Evolutionary conservation across 1,140 invertebrate species (phyloP), one percentile per base, ranked within the genome.

Genomic region (Pteromalus puparum): DNA sequence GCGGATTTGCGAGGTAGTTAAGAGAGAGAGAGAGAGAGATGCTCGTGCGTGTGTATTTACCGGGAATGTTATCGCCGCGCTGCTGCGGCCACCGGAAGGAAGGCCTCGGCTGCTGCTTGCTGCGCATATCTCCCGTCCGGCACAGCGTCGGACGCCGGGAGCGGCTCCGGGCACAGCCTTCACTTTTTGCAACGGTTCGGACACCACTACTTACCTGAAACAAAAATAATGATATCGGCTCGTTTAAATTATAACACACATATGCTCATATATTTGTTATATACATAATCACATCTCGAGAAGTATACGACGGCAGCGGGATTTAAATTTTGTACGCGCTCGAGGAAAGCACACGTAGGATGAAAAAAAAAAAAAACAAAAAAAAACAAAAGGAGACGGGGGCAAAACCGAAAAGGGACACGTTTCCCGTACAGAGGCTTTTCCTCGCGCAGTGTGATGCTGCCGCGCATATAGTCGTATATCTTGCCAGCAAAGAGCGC

Each of bases 181-280:
- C 87, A 87, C 88, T 90, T 91, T 92, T 88, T 68, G 34, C 88
- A 88, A 91, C 91, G 89, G 89, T 89, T 91, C 90, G 90, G 91
- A 92, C 91, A 92, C 92, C 92, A 92, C 92, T 93, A 93, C 92
- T 93, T 92, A 92, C 92, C 92, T 93, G 86, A 88, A 93, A 93
- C 65, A 90, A 42, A 88, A 70, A 87, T 68, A 80, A 86, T 86
- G 67, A 85, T 30, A 85, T 75, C 10, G 30, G 34, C 34, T 46
- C n/a, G 30, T 38, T 75, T 75, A 24, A 24, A 74, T 74, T 74
- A 30, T 38, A 34, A 28, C 12, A 9, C 38, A 77, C 24, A 61
- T 15, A 53, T 38, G n/a, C 18, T 21, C 10, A 48, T 48, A 48
- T 48, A 48, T 48, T 5, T 48, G 10, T 48, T 15, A 48, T 48